These are phyloP conservation scores for Sicus ferrugineus DNA, from an alignment of 2,888 invertebrate genomes.

Conservation along the genomic window DNA sequence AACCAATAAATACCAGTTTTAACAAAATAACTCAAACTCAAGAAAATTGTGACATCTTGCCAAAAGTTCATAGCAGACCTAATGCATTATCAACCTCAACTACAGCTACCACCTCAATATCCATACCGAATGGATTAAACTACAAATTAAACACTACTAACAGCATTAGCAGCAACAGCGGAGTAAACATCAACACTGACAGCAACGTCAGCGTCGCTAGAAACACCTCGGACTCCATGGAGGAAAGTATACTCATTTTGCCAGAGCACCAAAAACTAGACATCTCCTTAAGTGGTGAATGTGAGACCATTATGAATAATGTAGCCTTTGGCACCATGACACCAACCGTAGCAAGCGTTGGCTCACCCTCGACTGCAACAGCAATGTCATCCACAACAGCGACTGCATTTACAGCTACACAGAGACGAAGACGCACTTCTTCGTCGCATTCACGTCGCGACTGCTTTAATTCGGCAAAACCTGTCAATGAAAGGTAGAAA, in stretches of 20 bases:
- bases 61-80: slow-evolving; percentile 56
- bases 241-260: slow-evolving; percentile 58
- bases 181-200: not conserved
- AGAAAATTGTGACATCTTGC: slow-evolving; percentile 54
- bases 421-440: slow-evolving; percentile 55
- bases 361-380: slow-evolving; percentile 6
- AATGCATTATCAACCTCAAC: slow-evolving; percentile 44
- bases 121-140: not conserved
- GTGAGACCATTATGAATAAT: slow-evolving; percentile 49
- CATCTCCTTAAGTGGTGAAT: slow-evolving; percentile 54
- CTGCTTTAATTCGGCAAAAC: slow-evolving; percentile 48
- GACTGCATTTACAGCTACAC: slow-evolving; percentile 41
- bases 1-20: slow-evolving; percentile 27
- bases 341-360: slow-evolving; percentile 23
- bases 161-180: slow-evolving; percentile 20
- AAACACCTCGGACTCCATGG: slow-evolving; percentile 46
- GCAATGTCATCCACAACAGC: slow-evolving; percentile 21
- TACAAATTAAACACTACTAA: slow-evolving; percentile 32
- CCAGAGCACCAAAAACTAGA: slow-evolving; percentile 58
- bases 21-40: slow-evolving; percentile 33
- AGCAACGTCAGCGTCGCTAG: not conserved
- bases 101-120: slow-evolving; percentile 13
- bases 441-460: slow-evolving; percentile 59
- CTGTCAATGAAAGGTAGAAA: slow-evolving; percentile 52
- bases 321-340: slow-evolving; percentile 34